A percentile compares a stretch with the other conserved stretches of the same genome.
phyloP scores from a whole-genome alignment of 2,797 vertebrate species.

The Streptopelia turtur region DNA sequence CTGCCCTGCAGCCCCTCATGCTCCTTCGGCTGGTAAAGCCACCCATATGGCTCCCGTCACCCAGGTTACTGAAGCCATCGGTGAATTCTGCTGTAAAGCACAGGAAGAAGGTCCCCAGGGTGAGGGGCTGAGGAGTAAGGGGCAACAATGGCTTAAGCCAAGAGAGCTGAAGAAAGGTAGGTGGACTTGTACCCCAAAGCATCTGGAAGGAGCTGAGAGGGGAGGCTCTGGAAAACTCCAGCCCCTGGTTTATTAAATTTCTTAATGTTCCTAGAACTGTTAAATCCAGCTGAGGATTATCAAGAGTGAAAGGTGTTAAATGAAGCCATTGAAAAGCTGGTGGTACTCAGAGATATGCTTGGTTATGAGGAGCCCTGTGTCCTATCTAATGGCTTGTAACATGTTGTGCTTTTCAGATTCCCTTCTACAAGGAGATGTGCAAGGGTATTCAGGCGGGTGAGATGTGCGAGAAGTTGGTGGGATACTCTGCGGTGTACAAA shows the following conservation, averaged over 20 bases:
- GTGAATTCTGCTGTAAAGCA: neutral
- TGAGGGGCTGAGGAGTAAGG: neutral
- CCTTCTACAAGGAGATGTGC: constrained; percentile 88
- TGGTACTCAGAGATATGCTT: accelerated
- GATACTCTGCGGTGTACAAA: constrained; percentile 95
- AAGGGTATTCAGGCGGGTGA: constrained; percentile 86
- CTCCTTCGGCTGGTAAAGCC: neutral
- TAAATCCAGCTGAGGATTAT: neutral
- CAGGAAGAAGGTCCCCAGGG: neutral
- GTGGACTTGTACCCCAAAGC: neutral
- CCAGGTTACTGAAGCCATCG: neutral
- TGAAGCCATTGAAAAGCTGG: neutral
- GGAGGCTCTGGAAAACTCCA: neutral
- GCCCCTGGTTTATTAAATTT: neutral
- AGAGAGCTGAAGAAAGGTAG: neutral
- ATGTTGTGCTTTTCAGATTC: constrained; percentile 81
- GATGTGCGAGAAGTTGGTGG: constrained; percentile 90
- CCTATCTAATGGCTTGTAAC: neutral
- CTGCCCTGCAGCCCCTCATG: neutral
- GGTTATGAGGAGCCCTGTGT: neutral
- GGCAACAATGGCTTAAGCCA: neutral
- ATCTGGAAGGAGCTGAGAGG: neutral
- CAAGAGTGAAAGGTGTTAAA: neutral
- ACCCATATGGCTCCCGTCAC: neutral
- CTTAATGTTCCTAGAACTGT: neutral